Evolutionary conservation across 2,797 vertebrate genomes (phyloP).

Genomic region (Meriones psammophilus): DNA sequence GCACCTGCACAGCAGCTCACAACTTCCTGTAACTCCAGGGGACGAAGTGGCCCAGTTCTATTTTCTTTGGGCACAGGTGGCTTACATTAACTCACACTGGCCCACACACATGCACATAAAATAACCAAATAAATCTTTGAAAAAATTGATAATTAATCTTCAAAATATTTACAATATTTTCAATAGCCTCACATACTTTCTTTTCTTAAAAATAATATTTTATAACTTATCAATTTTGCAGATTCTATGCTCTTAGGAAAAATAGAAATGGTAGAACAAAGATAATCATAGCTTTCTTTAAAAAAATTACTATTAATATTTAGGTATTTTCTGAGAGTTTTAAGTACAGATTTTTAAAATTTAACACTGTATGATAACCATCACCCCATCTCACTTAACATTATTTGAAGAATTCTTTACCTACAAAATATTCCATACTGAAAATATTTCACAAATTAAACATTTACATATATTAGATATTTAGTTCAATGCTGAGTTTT

Average conservation of each 20-base stretch:
- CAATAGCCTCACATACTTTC: not conserved
- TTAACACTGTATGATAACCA: not conserved
- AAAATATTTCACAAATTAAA: conserved; percentile 29
- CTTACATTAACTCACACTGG: not conserved
- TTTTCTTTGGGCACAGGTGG: not conserved
- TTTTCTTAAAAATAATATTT: conserved; percentile 27
- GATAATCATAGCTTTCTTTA: not conserved
- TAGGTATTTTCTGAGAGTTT: conserved; percentile 7
- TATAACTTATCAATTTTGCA: not conserved
- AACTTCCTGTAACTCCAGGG: not conserved
- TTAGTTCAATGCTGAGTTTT: not conserved
- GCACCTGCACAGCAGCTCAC: not conserved
- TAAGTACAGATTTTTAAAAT: not conserved
- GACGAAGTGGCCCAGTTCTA: not conserved
- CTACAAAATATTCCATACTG: not conserved
- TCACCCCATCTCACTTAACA: conserved; percentile 8
- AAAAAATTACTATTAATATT: conserved; percentile 22
- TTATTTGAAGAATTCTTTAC: conserved; percentile 5
- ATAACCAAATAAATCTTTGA: not conserved
- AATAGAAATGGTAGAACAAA: conserved; percentile 5
- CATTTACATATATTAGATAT: not conserved
- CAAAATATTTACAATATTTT: conserved; percentile 17
- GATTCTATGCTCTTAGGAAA: not conserved
- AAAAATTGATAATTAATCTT: not conserved
- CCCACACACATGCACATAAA: not conserved